Evolutionary conservation across 2,888 invertebrate species (phyloP), one percentile per base, ranked within the genome.

Genomic region (Epirrita christyi): DNA sequence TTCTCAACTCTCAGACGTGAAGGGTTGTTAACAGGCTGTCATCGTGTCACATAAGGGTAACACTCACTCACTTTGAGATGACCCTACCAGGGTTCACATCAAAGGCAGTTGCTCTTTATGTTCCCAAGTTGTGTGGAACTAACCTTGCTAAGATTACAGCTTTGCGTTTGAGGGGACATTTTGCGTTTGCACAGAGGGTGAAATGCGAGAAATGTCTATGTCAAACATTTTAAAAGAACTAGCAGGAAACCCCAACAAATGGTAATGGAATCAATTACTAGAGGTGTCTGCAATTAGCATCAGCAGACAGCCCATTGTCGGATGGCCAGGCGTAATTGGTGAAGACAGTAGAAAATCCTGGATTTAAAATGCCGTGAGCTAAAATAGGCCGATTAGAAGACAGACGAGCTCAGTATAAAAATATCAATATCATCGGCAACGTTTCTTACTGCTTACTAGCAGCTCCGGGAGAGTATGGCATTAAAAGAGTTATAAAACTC

Each of bases 71-170:
- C 38, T 53, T 44, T 40, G 44, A 49, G 54, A 37, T 54, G 59
- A 55, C 50, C 49, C 51, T 21, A 15, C 14, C 38, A 34, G 34
- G 50, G 50, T 54, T 55, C 51, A 59, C 54, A 51, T 59, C 51
- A 59, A 59, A 51, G 55, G 47, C 42, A 38, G 38, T 42, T 54
- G 46, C 54, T 54, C 50, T 46, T 46, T 46, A 40, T 32, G 28
- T 48, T 37, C 49, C 45, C 40, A 45, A 54, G 40, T 48, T 48
- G 53, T 53, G 53, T 49, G 49, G 49, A 40, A 40, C 21, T 48
- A 43, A 43, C 15, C 9, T 27, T 27, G 32, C 7, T 47, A 42
- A 58, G 53, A 57, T 52, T 38, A 51, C 42, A 32, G 38, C 13
- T 9, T 13, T 13, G 41, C 43, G 44, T 34, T 36, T 41, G 27